Conservation (phyloP, 2,113 vertebrate species). For the Hydrolagus affinis region DNA sequence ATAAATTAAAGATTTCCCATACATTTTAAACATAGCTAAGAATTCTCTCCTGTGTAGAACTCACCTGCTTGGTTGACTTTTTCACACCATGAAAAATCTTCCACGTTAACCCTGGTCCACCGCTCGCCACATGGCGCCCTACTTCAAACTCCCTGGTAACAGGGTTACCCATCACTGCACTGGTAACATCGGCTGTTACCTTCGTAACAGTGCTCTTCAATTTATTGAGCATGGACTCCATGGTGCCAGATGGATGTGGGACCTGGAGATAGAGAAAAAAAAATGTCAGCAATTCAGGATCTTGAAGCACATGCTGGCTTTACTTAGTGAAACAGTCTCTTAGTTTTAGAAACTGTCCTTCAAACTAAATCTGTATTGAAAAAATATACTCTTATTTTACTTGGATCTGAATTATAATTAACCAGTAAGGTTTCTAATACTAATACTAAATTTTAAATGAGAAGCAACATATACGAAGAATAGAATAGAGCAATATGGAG, state of each 20-base stretch:
- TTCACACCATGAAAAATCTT: conserved; percentile 96
- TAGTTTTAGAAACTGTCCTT: no score
- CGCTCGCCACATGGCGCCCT: conserved; percentile 88
- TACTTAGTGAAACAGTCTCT: no score
- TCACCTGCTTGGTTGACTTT: conserved; percentile 96
- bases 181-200: conserved; percentile 94
- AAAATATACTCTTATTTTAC: no score
- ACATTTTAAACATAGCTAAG: not conserved
- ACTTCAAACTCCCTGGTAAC: conserved; percentile 96
- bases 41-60: conserved; percentile 27
- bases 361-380: no score
- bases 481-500: no score
- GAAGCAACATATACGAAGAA: no score
- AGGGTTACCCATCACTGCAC: conserved; percentile 95
- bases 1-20: not conserved
- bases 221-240: conserved; percentile 98
- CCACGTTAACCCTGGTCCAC: conserved; percentile 86
- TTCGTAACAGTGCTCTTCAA: conserved; percentile 95
- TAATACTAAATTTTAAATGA: no score
- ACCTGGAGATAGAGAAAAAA: not conserved
- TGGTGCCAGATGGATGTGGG: conserved; percentile 46
- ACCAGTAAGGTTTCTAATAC: no score
- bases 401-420: no score
- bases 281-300: not conserved
- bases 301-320: no score